A percentile compares a stretch with the other conserved stretches of the same genome.
These are phyloP conservation scores for Sebastes variabilis DNA, from an alignment of 2,797 vertebrate species.

Conservation along the genomic window DNA sequence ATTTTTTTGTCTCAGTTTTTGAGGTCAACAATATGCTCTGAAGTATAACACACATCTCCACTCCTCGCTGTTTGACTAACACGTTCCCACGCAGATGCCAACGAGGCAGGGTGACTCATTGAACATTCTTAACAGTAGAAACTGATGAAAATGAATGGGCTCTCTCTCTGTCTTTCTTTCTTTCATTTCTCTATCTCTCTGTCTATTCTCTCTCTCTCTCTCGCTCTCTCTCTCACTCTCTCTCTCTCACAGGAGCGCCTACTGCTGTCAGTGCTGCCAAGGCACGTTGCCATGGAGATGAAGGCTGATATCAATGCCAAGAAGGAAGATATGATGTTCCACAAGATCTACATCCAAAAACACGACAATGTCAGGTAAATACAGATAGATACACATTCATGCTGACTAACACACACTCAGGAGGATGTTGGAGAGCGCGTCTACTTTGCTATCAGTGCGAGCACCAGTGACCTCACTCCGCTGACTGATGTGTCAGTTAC, in stretches of 20 bases:
- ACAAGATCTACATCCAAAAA: slow-evolving; percentile 99
- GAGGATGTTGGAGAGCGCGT: neutral
- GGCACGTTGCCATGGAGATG: slow-evolving; percentile 99
- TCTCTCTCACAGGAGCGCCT: slow-evolving; percentile 89
- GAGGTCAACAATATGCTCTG: slow-evolving; percentile 72
- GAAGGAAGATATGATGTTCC: slow-evolving; percentile 99
- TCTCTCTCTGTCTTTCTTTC: slow-evolving; percentile 34
- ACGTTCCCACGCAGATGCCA: slow-evolving; percentile 74
- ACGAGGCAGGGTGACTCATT: slow-evolving; percentile 69
- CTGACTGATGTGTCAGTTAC: slow-evolving; percentile 60
- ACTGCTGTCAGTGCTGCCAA: slow-evolving; percentile 96
- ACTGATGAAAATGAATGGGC: slow-evolving; percentile 66
- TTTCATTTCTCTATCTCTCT: slow-evolving; percentile 18
- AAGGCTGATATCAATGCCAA: slow-evolving; percentile 99
- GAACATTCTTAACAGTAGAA: slow-evolving; percentile 55
- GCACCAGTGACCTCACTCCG: slow-evolving; percentile 32
- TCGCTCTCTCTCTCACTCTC: slow-evolving; percentile 10
- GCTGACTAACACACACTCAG: neutral
- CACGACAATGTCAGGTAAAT: slow-evolving; percentile 98
- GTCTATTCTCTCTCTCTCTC: neutral
- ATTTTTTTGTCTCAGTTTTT: slow-evolving; percentile 62
- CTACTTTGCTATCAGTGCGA: slow-evolving; percentile 1
- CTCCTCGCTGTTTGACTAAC: slow-evolving; percentile 68
- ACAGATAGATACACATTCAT: neutral
- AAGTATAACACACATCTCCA: slow-evolving; percentile 53